Evolutionary conservation across 2,888 invertebrate species (phyloP), one percentile per base, ranked within the genome.

Genomic region (Pseudolycoriella hygida): DNA sequence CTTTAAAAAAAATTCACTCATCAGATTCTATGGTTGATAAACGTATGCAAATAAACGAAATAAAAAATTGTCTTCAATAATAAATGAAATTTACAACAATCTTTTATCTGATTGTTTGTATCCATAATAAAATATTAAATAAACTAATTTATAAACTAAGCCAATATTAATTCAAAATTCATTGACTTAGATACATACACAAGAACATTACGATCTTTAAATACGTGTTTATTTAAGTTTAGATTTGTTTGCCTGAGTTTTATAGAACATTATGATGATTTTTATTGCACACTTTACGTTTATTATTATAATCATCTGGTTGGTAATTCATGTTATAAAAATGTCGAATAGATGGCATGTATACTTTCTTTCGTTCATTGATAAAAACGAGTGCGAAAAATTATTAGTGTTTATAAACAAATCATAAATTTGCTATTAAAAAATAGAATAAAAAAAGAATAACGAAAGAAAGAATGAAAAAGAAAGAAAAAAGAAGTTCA

Each of bases 221-320:
- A 48, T 52, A 51, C 48, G 50, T 53, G 51, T 43, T 59, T 58
- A 60, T 60, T 57, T 57, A 55, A 56, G 54, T 57, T 57, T 55
- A 56, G 56, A 59, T 60, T 61, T 61, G 60, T 54, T 61, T 60
- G 61, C 58, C 61, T 60, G 58, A 54, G 55, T 56, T 59, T 60
- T 59, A 59, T 61, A 56, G 59, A 58, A 57, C 59, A 61, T 60
- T 51, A 54, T 46, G 52, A 51, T 54, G 51, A 47, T 48, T 49
- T 48, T 49, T 49, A 49, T 50, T 49, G 45, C 49, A 44, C 46
- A 47, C 25, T 47, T 51, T 47, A 51, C 48, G 46, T 50, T 48
- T 50, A 48, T 49, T 50, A 49, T 51, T 50, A 50, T 25, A 25
- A 25, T 49, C 45, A 47, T 41, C 40, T 40, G 19, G 17, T 18